Conservation (phyloP, 2,888 invertebrate species). For the Nemapogon koenigi region DNA sequence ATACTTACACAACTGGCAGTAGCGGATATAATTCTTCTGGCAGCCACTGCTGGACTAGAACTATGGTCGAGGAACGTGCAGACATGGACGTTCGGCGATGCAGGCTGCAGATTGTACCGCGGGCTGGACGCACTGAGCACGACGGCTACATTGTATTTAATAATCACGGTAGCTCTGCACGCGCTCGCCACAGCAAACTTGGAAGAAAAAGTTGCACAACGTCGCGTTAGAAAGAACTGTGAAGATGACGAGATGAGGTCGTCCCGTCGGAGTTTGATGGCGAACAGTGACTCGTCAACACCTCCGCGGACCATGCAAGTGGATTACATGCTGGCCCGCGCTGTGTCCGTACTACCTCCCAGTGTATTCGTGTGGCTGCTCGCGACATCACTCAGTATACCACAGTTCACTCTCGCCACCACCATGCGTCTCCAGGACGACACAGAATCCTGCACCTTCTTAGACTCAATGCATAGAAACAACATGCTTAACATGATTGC, state of each 20-base stretch:
- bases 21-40: slow-evolving; percentile 52
- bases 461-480: slow-evolving; percentile 53
- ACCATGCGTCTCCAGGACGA: slow-evolving; percentile 40
- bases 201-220: slow-evolving; percentile 40
- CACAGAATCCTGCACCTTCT: slow-evolving; percentile 50
- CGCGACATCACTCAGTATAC: slow-evolving; percentile 64
- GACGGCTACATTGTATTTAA: slow-evolving; percentile 61
- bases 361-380: slow-evolving; percentile 65
- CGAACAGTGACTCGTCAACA: slow-evolving; percentile 51
- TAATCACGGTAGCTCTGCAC: slow-evolving; percentile 64
- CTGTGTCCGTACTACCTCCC: slow-evolving; percentile 58
- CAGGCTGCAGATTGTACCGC: slow-evolving; percentile 57
- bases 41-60: slow-evolving; percentile 52
- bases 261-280: slow-evolving; percentile 53
- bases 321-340: slow-evolving; percentile 52
- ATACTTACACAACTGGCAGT: slow-evolving; percentile 60
- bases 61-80: slow-evolving; percentile 53
- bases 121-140: slow-evolving; percentile 63
- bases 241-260: slow-evolving; percentile 45
- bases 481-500: slow-evolving; percentile 46
- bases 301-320: slow-evolving; percentile 59
- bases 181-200: slow-evolving; percentile 61
- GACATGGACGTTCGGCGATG: slow-evolving; percentile 57
- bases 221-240: slow-evolving; percentile 33
- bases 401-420: slow-evolving; percentile 62